Evolutionary conservation across 2,888 invertebrate species (phyloP).

Genomic region (Hydraecia micacea): DNA sequence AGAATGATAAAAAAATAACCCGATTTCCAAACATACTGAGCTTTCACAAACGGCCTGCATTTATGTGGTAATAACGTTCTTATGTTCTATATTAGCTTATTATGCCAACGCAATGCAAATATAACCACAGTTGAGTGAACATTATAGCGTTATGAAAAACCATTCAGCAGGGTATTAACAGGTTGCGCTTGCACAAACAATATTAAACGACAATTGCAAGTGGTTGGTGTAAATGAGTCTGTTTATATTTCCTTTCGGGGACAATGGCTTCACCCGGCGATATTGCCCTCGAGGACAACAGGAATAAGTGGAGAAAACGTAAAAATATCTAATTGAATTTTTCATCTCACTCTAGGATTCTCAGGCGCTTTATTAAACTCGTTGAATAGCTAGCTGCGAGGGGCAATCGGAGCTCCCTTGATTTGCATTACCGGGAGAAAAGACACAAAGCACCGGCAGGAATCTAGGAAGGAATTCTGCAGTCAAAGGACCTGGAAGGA

Average conservation of each 20-base stretch:
- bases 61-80: not conserved
- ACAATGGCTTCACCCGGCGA: constrained; percentile 72
- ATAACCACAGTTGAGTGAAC: constrained; percentile 27
- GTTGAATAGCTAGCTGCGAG: constrained; percentile 76
- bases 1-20: not conserved
- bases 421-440: constrained; percentile 80
- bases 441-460: constrained; percentile 75
- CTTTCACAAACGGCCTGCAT: not conserved
- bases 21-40: not conserved
- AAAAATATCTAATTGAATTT: constrained; percentile 85
- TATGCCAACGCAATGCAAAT: constrained; percentile 40
- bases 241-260: constrained; percentile 74
- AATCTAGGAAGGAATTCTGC: constrained; percentile 73
- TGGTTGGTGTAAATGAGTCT: constrained; percentile 77
- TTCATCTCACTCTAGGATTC: constrained; percentile 79
- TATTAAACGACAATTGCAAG: constrained; percentile 77
- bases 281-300: constrained; percentile 76
- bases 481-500: constrained; percentile 70
- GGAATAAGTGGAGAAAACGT: constrained; percentile 73
- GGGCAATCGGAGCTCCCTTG: constrained; percentile 79
- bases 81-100: constrained; percentile 15
- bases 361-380: constrained; percentile 81
- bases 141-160: constrained; percentile 52
- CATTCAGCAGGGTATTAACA: constrained; percentile 62
- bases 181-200: constrained; percentile 73